phyloP scores from a whole-genome alignment of 2,797 vertebrate species.

The Fistularia commersonii region DNA sequence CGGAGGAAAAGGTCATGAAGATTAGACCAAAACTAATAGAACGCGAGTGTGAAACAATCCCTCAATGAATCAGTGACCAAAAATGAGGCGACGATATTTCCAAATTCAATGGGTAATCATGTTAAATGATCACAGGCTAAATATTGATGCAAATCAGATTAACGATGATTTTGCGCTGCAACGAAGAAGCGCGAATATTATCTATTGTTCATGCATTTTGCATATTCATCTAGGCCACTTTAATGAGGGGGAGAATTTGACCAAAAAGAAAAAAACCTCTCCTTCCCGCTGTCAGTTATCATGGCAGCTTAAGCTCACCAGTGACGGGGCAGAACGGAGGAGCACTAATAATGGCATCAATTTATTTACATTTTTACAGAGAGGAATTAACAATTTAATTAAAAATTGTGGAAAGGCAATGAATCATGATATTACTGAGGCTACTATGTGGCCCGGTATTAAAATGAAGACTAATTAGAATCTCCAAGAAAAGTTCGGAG shows the following conservation, averaged over 20 bases:
- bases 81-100: no score
- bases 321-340: slow-evolving; percentile 45
- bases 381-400: slow-evolving; percentile 76
- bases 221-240: no score
- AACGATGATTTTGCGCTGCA: no score
- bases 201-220: no score
- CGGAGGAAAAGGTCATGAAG: slow-evolving; percentile 6
- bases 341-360: slow-evolving; percentile 66
- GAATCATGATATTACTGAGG: slow-evolving; percentile 65
- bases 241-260: no score
- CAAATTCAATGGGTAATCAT: no score
- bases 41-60: neutral
- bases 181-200: no score
- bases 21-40: neutral
- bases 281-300: no score
- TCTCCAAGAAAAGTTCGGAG: slow-evolving; percentile 47
- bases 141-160: slow-evolving; percentile 2
- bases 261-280: no score
- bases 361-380: slow-evolving; percentile 70
- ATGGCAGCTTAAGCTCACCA: slow-evolving; percentile 33
- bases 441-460: slow-evolving; percentile 34
- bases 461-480: slow-evolving; percentile 69
- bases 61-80: no score
- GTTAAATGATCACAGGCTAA: slow-evolving; percentile 1
- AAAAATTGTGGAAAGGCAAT: slow-evolving; percentile 56